Evolutionary conservation across 1,140 invertebrate genomes (phyloP).

Genomic region (Steinernema khuongi): DNA sequence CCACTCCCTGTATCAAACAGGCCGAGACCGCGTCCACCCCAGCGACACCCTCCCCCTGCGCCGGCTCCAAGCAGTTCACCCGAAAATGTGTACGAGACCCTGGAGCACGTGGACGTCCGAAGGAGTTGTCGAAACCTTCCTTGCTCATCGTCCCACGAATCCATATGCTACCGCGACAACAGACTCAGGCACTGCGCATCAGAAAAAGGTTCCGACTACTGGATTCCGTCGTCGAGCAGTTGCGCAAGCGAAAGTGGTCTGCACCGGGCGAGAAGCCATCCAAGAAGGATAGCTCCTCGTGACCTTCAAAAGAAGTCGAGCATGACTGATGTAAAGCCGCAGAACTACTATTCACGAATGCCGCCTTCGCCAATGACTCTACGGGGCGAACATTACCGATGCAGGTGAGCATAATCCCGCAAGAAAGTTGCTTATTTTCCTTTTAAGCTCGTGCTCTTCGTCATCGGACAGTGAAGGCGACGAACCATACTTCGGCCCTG

Average conservation of each 20-base stretch:
- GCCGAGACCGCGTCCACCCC: slow-evolving; percentile 2
- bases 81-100: slow-evolving; percentile 55
- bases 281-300: background rate
- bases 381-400: slow-evolving; percentile 18
- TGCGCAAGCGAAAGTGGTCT: slow-evolving; percentile 2
- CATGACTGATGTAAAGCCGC: background rate
- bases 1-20: background rate
- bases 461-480: slow-evolving; percentile 37
- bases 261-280: slow-evolving; percentile 18
- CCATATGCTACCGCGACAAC: background rate
- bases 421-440: background rate
- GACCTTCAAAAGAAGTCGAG: slow-evolving; percentile 25
- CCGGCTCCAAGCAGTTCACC: slow-evolving; percentile 39
- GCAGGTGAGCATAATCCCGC: background rate
- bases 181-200: background rate
- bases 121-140: too few species aligned
- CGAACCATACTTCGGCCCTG: slow-evolving; percentile 24
- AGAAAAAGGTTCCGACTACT: background rate
- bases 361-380: slow-evolving; percentile 14
- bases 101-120: too few species aligned
- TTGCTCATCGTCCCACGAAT: slow-evolving; percentile 25
- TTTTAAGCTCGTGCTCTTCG: slow-evolving; percentile 34
- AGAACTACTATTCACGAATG: slow-evolving; percentile 19
- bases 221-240: slow-evolving; percentile 5
- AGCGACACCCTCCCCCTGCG: slow-evolving; percentile 24